A percentile compares a stretch with the other conserved stretches of the same genome.
phyloP scores from a whole-genome alignment of 2,113 vertebrate species.

The Okapia johnstoni region DNA sequence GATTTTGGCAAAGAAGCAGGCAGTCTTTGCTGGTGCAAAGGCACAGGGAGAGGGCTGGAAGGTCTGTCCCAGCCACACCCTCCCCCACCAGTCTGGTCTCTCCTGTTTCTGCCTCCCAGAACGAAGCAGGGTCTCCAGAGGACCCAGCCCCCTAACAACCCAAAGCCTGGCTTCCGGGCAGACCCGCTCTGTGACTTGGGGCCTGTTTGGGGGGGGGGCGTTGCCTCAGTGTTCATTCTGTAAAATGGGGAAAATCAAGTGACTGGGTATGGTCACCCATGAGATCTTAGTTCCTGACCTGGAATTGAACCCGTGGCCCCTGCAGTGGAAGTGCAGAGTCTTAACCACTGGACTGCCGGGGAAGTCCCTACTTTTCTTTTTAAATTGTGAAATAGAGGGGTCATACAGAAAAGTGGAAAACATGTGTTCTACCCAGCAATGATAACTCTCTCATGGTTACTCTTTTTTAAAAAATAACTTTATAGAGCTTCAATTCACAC shows the following conservation, averaged over 20 bases:
- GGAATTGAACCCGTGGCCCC: neutral
- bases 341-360: neutral
- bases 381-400: neutral
- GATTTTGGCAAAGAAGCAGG: too few relatives aligned
- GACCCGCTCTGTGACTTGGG: neutral
- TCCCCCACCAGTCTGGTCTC: neutral
- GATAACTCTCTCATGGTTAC: neutral
- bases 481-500: neutral
- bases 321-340: neutral
- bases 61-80: neutral
- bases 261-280: neutral
- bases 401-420: neutral
- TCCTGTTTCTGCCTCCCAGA: too few relatives aligned
- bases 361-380: neutral
- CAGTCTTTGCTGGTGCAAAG: neutral
- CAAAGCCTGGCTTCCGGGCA: neutral
- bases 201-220: rapidly evolving
- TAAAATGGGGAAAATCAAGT: neutral
- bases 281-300: neutral
- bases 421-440: too few relatives aligned
- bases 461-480: neutral
- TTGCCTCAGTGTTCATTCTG: neutral
- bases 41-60: neutral
- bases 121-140: neutral
- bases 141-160: neutral